phyloP scores from a whole-genome alignment of 2,888 invertebrate genomes.

The Acanthosepion lycidas region DNA sequence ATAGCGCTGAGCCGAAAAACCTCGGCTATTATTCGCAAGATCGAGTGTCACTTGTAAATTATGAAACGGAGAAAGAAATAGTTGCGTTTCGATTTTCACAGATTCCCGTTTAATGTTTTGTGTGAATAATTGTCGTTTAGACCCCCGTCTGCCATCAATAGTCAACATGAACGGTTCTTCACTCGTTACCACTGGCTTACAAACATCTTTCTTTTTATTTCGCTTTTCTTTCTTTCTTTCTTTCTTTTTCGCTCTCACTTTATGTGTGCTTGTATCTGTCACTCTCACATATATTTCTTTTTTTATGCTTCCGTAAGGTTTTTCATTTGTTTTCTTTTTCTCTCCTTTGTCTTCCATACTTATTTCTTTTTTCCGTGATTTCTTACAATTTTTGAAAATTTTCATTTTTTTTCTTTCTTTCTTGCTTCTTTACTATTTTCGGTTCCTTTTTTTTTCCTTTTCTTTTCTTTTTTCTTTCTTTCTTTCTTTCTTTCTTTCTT shows the following conservation, averaged over 20 bases:
- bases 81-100: not conserved
- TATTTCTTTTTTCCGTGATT: not conserved
- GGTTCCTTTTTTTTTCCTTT: not conserved
- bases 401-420: not conserved
- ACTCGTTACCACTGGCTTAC: not conserved
- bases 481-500: not conserved
- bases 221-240: not conserved
- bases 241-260: not conserved
- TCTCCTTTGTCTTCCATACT: not conserved
- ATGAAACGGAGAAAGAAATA: not conserved
- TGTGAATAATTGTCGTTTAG: not conserved
- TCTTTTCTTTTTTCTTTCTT: not conserved
- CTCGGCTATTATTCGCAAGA: slow-evolving; percentile 12
- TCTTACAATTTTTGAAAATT: not conserved
- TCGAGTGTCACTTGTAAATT: slow-evolving; percentile 33
- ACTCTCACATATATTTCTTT: not conserved
- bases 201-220: not conserved
- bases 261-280: not conserved
- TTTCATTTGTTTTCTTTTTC: not conserved
- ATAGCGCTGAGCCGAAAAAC: not conserved
- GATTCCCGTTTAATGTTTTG: not conserved
- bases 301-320: no score
- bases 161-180: not conserved
- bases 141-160: not conserved
- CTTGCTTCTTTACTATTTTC: not conserved